A percentile compares a stretch with the other conserved stretches of the same genome.
Evolutionary conservation across 2,113 vertebrate species (phyloP).

Genomic region (Leptosomus discolor): DNA sequence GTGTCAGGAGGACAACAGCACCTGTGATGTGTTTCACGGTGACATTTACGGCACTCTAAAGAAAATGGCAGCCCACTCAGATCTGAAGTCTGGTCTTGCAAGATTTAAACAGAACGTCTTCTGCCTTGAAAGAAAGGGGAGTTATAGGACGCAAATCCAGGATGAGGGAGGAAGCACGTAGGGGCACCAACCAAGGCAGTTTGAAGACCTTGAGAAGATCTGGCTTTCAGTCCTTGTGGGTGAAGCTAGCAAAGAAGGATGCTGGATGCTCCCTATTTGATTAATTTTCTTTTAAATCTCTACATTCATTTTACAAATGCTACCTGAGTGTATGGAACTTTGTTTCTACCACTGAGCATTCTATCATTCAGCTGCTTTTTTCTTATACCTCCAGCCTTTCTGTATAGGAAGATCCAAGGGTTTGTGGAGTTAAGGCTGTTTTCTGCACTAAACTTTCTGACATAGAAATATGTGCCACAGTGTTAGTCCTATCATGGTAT

Average conservation of each 20-base stretch:
- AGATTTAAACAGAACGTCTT: neutral
- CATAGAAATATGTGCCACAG: neutral
- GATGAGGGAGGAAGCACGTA: neutral
- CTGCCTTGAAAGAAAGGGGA: neutral
- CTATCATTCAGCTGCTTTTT: neutral
- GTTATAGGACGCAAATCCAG: neutral
- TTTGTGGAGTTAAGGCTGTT: neutral
- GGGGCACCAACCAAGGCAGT: neutral
- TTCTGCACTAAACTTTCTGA: neutral
- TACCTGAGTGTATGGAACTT: neutral
- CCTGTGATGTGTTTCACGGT: slow-evolving; percentile 39
- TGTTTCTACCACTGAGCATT: neutral
- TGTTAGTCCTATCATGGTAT: neutral
- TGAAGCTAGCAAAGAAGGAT: neutral
- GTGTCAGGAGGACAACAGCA: slow-evolving; percentile 45
- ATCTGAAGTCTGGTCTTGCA: neutral
- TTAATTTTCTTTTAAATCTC: neutral
- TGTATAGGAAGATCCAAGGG: neutral
- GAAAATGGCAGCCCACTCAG: neutral
- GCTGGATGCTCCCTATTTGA: neutral
- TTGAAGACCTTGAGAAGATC: neutral
- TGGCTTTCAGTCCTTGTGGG: neutral
- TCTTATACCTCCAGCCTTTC: neutral
- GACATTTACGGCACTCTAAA: neutral
- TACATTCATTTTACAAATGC: neutral